Evolutionary conservation across 1,140 invertebrate species (phyloP).

Genomic region (Ceratosolen solmsi): DNA sequence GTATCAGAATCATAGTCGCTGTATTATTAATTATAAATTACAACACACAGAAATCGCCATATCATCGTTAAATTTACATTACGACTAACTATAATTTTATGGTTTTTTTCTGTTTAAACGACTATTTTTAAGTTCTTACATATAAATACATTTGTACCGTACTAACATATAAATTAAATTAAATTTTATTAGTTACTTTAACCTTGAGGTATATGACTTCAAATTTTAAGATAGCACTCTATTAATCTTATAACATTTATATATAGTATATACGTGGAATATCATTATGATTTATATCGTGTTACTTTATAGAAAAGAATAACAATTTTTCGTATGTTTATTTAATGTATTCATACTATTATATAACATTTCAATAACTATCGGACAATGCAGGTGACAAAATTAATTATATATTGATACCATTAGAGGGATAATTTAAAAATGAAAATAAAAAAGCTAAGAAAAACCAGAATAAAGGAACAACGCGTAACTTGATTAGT

Average conservation of each 20-base stretch:
- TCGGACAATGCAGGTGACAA: background rate
- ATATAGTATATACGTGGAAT: background rate
- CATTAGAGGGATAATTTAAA: too few relatives aligned
- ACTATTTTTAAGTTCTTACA: background rate
- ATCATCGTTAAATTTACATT: background rate
- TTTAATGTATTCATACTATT: too few relatives aligned
- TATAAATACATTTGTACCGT: background rate
- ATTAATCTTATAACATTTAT: background rate
- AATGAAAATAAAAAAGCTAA: too few relatives aligned
- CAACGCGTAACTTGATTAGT: background rate
- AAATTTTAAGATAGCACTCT: background rate
- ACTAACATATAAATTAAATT: too few relatives aligned
- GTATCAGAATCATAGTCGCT: background rate
- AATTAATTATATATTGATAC: too few relatives aligned
- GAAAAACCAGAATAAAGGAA: too few relatives aligned
- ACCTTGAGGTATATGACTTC: background rate
- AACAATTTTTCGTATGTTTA: background rate
- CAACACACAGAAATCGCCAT: background rate
- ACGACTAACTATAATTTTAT: background rate
- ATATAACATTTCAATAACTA: background rate
- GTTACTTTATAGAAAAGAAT: background rate
- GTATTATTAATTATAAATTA: background rate
- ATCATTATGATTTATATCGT: background rate
- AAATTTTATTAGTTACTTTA: background rate
- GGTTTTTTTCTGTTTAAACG: background rate